A percentile compares a stretch with the other conserved stretches of the same genome.
These are phyloP conservation scores for Chionodraco myersi DNA, from an alignment of 2,113 vertebrate species.

Conservation along the genomic window DNA sequence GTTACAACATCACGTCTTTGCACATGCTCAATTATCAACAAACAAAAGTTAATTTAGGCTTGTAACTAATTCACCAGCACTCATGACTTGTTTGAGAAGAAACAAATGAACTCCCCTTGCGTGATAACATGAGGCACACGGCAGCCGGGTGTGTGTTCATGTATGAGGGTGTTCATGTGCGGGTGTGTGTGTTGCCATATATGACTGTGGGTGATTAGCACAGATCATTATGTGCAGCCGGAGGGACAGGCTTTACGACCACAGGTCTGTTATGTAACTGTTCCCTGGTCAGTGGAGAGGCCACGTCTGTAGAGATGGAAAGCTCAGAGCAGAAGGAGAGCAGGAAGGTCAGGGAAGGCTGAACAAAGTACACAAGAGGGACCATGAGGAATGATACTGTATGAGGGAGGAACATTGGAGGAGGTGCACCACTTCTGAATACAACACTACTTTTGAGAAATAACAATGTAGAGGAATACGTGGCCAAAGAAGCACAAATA, in stretches of 20 bases:
- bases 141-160: constrained; percentile 37
- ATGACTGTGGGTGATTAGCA: constrained; percentile 59
- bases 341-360: constrained; percentile 1
- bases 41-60: too few species aligned
- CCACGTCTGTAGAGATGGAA: constrained; percentile 44
- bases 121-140: background rate
- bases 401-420: background rate
- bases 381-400: background rate
- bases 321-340: constrained; percentile 16
- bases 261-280: constrained; percentile 71
- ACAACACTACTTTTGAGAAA: too few species aligned
- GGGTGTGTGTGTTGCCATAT: constrained; percentile 21
- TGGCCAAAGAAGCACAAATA: too few species aligned
- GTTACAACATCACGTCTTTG: too few species aligned
- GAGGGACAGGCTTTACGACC: constrained; percentile 64
- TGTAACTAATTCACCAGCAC: too few species aligned
- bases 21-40: too few species aligned
- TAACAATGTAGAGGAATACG: too few species aligned
- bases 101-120: background rate
- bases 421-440: background rate
- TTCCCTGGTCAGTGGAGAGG: constrained; percentile 56
- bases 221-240: constrained; percentile 56
- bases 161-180: constrained; percentile 11
- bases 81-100: background rate
- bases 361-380: background rate